These are phyloP conservation scores for Formica selysi DNA, from an alignment of 1,140 invertebrate species.

Conservation along the genomic window DNA sequence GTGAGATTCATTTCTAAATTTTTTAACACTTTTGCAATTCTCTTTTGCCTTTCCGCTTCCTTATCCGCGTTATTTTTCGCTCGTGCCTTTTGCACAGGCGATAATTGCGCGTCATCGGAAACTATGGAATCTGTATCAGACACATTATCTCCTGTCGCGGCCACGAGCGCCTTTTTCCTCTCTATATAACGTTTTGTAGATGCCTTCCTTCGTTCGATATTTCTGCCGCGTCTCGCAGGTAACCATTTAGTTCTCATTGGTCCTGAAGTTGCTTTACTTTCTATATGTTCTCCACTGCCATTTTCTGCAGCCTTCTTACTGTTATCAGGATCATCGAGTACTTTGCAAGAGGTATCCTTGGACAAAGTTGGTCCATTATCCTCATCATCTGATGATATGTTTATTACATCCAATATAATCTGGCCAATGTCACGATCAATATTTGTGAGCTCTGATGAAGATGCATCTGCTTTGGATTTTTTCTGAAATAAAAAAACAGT, in stretches of 20 bases:
- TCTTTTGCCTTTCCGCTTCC: slow-evolving; percentile 74
- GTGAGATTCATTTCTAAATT: slow-evolving; percentile 75
- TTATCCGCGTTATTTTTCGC: slow-evolving; percentile 82
- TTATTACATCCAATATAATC: slow-evolving; percentile 35
- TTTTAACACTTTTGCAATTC: slow-evolving; percentile 76
- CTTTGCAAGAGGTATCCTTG: slow-evolving; percentile 66
- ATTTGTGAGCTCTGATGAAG: slow-evolving; percentile 44
- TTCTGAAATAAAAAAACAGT: slow-evolving; percentile 66
- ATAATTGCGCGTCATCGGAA: slow-evolving; percentile 79
- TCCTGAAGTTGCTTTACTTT: slow-evolving; percentile 43
- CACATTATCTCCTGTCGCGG: slow-evolving; percentile 80
- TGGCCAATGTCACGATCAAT: neutral
- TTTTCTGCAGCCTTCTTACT: slow-evolving; percentile 34
- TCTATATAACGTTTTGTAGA: slow-evolving; percentile 84
- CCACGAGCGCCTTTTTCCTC: slow-evolving; percentile 82
- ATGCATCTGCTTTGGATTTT: slow-evolving; percentile 42
- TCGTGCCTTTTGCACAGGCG: slow-evolving; percentile 83
- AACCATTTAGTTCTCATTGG: slow-evolving; percentile 58
- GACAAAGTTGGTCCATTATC: slow-evolving; percentile 59
- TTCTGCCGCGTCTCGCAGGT: slow-evolving; percentile 75
- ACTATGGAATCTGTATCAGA: slow-evolving; percentile 83
- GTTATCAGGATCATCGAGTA: neutral
- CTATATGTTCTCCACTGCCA: slow-evolving; percentile 36
- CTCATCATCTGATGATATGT: slow-evolving; percentile 68
- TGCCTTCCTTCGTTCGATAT: slow-evolving; percentile 79